phyloP scores from a whole-genome alignment of 2,113 vertebrate genomes.

The Lagenorhynchus albirostris region DNA sequence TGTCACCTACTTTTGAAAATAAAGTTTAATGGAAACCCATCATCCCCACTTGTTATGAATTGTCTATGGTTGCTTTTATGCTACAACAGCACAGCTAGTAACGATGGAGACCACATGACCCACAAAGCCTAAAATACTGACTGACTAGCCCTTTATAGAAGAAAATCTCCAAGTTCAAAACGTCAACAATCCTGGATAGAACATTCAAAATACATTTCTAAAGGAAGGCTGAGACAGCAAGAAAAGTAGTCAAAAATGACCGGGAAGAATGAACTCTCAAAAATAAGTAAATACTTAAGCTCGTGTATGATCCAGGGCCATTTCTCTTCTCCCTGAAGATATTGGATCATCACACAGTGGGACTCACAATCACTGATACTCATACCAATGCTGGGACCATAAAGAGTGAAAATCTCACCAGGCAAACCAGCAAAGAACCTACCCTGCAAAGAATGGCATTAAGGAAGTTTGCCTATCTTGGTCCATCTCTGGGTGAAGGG shows the following conservation, averaged over 20 bases:
- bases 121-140: neutral
- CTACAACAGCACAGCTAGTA: neutral
- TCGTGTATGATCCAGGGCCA: neutral
- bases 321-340: neutral
- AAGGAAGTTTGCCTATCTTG: neutral
- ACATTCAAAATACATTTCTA: neutral
- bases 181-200: neutral
- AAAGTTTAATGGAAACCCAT: neutral
- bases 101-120: neutral
- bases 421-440: neutral
- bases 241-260: neutral
- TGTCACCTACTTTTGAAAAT: neutral
- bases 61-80: neutral
- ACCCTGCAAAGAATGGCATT: neutral
- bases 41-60: neutral
- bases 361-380: neutral
- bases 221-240: neutral
- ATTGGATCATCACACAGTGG: neutral
- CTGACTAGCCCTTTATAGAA: neutral
- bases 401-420: neutral
- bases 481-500: neutral
- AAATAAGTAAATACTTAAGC: neutral
- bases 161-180: neutral
- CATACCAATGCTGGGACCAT: neutral
- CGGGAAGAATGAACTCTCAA: neutral